Percentiles rank a stretch among this genome's conserved stretches.
Evolutionary conservation across 1,140 invertebrate genomes (phyloP).

Genomic region (Drosophila quadrilineata): DNA sequence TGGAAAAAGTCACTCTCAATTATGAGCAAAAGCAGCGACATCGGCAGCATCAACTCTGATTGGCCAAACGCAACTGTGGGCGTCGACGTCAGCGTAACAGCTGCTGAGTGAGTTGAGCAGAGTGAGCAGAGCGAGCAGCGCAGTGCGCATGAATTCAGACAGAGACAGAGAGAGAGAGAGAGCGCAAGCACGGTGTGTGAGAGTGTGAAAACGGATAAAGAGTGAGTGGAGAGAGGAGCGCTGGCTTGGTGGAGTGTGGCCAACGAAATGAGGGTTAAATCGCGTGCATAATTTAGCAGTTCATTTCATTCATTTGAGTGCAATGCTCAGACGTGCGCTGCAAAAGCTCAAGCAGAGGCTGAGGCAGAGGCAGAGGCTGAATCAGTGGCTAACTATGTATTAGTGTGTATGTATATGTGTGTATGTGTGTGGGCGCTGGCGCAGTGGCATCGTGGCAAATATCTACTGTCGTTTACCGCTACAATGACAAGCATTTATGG

Average conservation of each 20-base stretch:
- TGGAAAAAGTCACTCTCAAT: conserved; percentile 46
- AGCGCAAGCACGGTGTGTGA: conserved; percentile 5
- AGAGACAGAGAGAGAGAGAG: conserved; percentile 27
- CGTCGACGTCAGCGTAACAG: too few relatives aligned
- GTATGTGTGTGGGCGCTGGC: conserved; percentile 51
- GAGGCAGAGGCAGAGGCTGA: conserved; percentile 12
- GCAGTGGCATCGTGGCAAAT: conserved; percentile 70
- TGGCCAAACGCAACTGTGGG: too few relatives aligned
- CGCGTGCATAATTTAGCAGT: conserved; percentile 80
- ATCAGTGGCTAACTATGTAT: neutral
- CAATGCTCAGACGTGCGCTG: conserved; percentile 63
- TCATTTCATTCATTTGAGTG: conserved; percentile 80
- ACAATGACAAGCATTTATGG: conserved; percentile 82
- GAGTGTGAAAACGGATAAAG: conserved; percentile 21
- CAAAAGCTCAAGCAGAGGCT: conserved; percentile 15
- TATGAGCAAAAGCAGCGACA: too few relatives aligned
- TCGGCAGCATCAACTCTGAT: too few relatives aligned
- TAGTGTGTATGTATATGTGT: conserved; percentile 3
- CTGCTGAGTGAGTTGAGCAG: neutral
- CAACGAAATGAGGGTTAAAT: conserved; percentile 75
- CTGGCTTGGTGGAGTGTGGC: conserved; percentile 37
- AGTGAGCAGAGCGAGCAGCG: conserved; percentile 5
- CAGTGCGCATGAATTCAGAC: conserved; percentile 42
- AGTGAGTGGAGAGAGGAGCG: neutral
- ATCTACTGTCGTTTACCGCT: conserved; percentile 80